A percentile compares a stretch with the other conserved stretches of the same genome.
These are phyloP conservation scores for Cathartes aura DNA, from an alignment of 2,113 vertebrate species.

Conservation along the genomic window DNA sequence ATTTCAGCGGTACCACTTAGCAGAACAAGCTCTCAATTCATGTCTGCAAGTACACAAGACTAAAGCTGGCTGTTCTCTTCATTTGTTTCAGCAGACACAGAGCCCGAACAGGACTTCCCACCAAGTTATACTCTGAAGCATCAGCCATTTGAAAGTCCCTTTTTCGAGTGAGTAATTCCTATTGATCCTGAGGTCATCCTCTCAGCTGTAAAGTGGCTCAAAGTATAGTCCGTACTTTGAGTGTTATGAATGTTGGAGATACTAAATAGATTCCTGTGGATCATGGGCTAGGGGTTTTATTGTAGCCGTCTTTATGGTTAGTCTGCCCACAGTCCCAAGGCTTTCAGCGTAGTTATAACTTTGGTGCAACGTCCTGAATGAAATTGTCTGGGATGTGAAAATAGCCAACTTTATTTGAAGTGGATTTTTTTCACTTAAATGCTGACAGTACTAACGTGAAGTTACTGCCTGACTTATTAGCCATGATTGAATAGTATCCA, in stretches of 20 bases:
- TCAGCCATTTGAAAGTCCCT: neutral
- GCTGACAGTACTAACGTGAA: neutral
- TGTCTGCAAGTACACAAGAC: neutral
- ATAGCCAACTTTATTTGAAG: neutral
- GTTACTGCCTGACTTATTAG: neutral
- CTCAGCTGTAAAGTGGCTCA: neutral
- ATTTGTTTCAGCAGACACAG: neutral
- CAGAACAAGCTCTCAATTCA: neutral
- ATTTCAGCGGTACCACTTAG: neutral
- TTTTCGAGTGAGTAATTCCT: neutral
- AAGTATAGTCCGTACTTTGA: neutral
- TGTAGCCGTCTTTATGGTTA: neutral
- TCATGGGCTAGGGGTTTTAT: neutral
- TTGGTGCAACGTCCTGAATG: neutral
- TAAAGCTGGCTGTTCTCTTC: neutral
- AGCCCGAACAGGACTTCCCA: accelerated
- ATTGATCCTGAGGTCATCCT: neutral
- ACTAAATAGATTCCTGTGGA: neutral
- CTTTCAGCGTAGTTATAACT: neutral
- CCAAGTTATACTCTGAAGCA: neutral
- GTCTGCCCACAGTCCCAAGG: neutral
- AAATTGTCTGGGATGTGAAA: neutral
- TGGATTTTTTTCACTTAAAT: neutral
- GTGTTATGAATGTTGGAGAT: neutral
- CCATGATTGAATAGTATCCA: neutral